Conservation (phyloP, 2,888 invertebrate species). For the Polyommatus iphigenia region DNA sequence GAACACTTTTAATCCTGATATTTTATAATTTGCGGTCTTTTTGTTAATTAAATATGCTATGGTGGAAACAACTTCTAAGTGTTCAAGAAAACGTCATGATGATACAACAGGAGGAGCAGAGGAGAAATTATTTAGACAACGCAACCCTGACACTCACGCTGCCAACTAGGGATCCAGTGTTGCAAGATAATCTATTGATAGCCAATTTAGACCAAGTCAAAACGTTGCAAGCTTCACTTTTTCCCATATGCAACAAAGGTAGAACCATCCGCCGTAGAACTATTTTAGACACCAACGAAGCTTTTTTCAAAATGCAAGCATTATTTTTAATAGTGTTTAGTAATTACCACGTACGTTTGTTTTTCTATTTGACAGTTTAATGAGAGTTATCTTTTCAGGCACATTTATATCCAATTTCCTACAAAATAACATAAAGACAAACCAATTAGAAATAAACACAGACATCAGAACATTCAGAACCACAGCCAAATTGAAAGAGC, state of each 20-base stretch:
- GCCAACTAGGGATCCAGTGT: slow-evolving; percentile 62
- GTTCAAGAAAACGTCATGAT: slow-evolving; percentile 64
- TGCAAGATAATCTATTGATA: slow-evolving; percentile 67
- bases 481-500: slow-evolving; percentile 83
- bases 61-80: slow-evolving; percentile 75
- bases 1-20: slow-evolving; percentile 38
- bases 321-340: not conserved
- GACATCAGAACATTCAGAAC: slow-evolving; percentile 83
- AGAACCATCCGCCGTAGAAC: slow-evolving; percentile 37
- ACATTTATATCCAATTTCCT: slow-evolving; percentile 83
- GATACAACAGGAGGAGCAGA: slow-evolving; percentile 68
- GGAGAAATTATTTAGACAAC: slow-evolving; percentile 59
- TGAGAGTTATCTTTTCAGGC: slow-evolving; percentile 53
- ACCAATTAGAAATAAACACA: slow-evolving; percentile 84
- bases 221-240: slow-evolving; percentile 83
- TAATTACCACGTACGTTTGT: not conserved
- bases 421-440: slow-evolving; percentile 83
- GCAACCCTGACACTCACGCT: slow-evolving; percentile 64
- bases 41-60: slow-evolving; percentile 63
- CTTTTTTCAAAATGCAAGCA: not conserved
- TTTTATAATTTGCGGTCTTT: not conserved
- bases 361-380: slow-evolving; percentile 39
- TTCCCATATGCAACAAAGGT: slow-evolving; percentile 81
- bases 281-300: not conserved
- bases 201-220: slow-evolving; percentile 79